phyloP scores from a whole-genome alignment of 2,113 vertebrate genomes.

The Actenoides lindsayi region DNA sequence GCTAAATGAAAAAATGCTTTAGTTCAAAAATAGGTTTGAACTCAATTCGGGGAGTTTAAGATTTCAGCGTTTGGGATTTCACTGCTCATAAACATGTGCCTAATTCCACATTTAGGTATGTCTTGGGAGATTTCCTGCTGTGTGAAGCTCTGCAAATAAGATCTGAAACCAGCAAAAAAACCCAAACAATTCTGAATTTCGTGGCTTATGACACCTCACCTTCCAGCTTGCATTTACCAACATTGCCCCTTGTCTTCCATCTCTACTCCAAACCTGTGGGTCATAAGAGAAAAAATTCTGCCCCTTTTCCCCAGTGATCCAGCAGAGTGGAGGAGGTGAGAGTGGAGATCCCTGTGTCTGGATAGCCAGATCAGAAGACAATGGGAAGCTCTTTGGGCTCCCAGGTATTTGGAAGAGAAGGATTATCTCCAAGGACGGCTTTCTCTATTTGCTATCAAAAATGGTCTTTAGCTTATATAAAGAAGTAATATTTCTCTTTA shows the following conservation, averaged over 20 bases:
- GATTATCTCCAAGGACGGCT: neutral
- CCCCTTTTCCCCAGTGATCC: rapidly evolving
- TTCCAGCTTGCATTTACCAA: neutral
- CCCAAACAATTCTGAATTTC: neutral
- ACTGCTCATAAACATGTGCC: neutral
- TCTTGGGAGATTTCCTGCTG: neutral
- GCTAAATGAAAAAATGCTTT: neutral
- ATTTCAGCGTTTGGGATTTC: neutral
- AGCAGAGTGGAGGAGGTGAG: too few relatives aligned
- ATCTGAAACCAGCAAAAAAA: neutral
- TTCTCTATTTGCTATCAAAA: neutral
- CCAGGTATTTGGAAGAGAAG: neutral
- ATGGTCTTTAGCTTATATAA: neutral
- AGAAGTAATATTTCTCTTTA: neutral
- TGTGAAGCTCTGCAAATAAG: neutral
- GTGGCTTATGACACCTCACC: neutral
- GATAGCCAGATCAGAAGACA: neutral
- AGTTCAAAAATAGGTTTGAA: neutral
- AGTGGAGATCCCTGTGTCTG: neutral
- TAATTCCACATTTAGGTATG: neutral
- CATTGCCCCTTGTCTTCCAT: neutral
- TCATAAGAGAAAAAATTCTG: neutral
- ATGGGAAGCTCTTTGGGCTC: neutral
- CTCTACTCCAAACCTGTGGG: neutral
- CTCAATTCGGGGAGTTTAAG: neutral